Base-by-base conservation (phyloP, 2,797 vertebrate species). In the Enteromius fasciolatus region DNA sequence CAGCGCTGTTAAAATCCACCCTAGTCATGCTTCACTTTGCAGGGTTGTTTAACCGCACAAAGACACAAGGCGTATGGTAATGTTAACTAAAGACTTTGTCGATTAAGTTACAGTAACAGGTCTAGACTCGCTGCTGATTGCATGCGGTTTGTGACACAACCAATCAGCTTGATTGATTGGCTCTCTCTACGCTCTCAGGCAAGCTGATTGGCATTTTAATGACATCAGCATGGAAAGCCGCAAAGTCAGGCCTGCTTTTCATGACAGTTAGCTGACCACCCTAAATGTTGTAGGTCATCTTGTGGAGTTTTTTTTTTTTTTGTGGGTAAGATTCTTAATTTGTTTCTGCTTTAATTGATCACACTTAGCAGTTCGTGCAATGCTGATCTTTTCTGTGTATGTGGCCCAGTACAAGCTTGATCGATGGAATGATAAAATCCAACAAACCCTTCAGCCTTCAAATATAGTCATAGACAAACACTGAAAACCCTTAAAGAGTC, bases 101-200 rank as follows among this genome's bases (percentile, higher is more conserved):
- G 66, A 89, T 90, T 91, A 92, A 94, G 92, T 87, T 90, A 83
- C 91, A 91, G 90, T 92, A 92, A 92, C 90, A 90, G 91, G 91
- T 88, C 63, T 89, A 92, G 90, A 90, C 90, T 90, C 80, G 86
- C 84, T 89, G 94, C 94, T 94, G 93, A 94, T 90, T 90, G 91
- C 90, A 90, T 92, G 92, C 91, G 87, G 91, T 93, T 93, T 87
- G 90, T 94, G 94, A 95, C 94, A 94, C 92, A 89, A 92, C 91
- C 90, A 93, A 94, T 95, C 93, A 92, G 87, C 83, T 80, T 95
- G 94, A 95, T 93, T 90, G 94, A 95, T 94, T 94, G 90, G 91
- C 84, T 91, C 89, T 88, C 86, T 63, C 84, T 85, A 86, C 87
- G 85, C 89, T 92, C 88, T 88, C 85, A 25, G 67, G 88, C 87